Evolutionary conservation across 2,113 vertebrate genomes (phyloP).

Genomic region (Campylomormyrus tamandua): DNA sequence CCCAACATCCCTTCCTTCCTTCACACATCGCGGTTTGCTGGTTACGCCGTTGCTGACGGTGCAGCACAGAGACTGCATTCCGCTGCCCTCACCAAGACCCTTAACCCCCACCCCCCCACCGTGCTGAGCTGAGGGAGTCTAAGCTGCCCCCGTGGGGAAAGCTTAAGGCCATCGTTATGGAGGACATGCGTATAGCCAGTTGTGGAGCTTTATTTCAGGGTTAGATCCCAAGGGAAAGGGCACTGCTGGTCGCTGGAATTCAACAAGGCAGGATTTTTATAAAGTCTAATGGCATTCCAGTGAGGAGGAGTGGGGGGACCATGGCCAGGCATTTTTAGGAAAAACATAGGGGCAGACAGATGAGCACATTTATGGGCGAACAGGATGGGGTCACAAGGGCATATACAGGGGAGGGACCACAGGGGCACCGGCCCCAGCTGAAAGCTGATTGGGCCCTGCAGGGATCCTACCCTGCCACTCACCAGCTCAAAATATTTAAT

Average conservation of each 20-base stretch:
- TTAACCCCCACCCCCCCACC: too few species aligned
- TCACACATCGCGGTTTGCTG: neutral
- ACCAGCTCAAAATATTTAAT: neutral
- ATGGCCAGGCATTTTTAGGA: neutral
- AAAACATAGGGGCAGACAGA: neutral
- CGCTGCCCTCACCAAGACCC: too few species aligned
- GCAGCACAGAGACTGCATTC: neutral
- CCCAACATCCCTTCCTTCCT: neutral
- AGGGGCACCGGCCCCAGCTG: neutral
- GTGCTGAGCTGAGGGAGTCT: neutral
- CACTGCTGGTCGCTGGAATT: neutral
- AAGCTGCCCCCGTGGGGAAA: neutral
- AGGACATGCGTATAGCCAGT: neutral
- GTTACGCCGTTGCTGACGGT: neutral
- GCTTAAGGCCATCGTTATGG: neutral
- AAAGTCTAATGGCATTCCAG: neutral
- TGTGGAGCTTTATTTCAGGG: neutral
- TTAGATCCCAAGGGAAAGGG: neutral
- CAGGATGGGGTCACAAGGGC: neutral
- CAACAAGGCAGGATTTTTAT: neutral
- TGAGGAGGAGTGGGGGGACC: neutral
- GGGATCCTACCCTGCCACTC: neutral
- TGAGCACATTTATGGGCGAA: neutral
- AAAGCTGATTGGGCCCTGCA: neutral
- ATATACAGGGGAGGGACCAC: neutral